These are phyloP conservation scores for Tenthredo distinguenda DNA, from an alignment of 2,888 invertebrate species.

Conservation along the genomic window DNA sequence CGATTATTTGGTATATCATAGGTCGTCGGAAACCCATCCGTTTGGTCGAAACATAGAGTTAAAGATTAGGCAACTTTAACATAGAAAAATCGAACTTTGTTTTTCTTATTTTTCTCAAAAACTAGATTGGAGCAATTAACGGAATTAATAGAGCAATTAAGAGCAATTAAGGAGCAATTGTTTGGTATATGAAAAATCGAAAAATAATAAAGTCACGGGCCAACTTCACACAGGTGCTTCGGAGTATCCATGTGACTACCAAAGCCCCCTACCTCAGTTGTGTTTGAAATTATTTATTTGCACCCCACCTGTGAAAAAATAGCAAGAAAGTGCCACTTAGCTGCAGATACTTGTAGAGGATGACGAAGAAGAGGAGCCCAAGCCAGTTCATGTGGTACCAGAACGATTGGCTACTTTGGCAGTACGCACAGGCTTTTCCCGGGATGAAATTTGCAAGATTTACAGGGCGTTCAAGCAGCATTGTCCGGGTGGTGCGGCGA, in stretches of 20 bases:
- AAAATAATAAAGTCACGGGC: too few relatives aligned
- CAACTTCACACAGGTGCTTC: too few relatives aligned
- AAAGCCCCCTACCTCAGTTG: not conserved
- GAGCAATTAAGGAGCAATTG: too few relatives aligned
- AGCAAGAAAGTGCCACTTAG: constrained; percentile 7
- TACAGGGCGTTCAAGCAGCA: constrained; percentile 73
- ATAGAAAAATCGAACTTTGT: too few relatives aligned
- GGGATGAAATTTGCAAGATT: constrained; percentile 68
- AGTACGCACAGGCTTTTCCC: constrained; percentile 69
- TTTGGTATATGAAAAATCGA: too few relatives aligned
- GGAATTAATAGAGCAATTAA: too few relatives aligned
- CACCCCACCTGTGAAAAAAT: not conserved
- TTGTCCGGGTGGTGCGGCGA: constrained; percentile 69
- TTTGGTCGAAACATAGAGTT: too few relatives aligned
- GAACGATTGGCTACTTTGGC: constrained; percentile 65
- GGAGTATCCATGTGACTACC: not conserved
- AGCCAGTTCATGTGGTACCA: constrained; percentile 60
- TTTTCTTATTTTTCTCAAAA: too few relatives aligned
- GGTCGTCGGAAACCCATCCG: too few relatives aligned
- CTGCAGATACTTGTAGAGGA: constrained; percentile 39
- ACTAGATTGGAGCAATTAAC: too few relatives aligned
- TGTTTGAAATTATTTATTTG: not conserved
- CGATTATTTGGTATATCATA: too few relatives aligned
- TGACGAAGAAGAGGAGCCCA: constrained; percentile 60
- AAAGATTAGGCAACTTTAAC: too few relatives aligned